A percentile compares a stretch with the other conserved stretches of the same genome.
Evolutionary conservation across 2,888 invertebrate genomes (phyloP).

Genomic region (Drosophila vallismaia): DNA sequence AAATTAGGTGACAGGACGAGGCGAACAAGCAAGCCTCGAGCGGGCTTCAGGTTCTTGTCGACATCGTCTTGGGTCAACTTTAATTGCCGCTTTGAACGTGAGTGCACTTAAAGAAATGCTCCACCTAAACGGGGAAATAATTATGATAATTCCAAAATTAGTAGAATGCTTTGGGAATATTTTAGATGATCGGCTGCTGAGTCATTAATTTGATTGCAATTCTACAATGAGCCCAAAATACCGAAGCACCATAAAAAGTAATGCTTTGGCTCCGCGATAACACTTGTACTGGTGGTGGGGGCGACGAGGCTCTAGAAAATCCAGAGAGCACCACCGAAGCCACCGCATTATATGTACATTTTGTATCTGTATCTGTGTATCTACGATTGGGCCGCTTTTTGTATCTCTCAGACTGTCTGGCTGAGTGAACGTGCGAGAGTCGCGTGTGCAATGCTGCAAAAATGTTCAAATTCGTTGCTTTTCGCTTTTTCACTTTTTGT

Average conservation of each 20-base stretch:
- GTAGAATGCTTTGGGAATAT: not conserved
- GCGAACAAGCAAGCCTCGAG: slow-evolving; percentile 47
- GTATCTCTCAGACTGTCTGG: slow-evolving; percentile 69
- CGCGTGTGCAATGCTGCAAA: slow-evolving; percentile 79
- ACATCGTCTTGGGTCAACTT: slow-evolving; percentile 71
- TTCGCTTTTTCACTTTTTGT: slow-evolving; percentile 20
- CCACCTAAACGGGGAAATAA: not conserved
- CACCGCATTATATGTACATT: slow-evolving; percentile 4
- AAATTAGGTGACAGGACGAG: slow-evolving; percentile 78
- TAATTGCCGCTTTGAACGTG: slow-evolving; percentile 59
- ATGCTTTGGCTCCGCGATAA: slow-evolving; percentile 39
- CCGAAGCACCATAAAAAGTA: slow-evolving; percentile 61
- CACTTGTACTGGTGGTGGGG: slow-evolving; percentile 19
- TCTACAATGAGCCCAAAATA: slow-evolving; percentile 12
- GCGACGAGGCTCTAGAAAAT: slow-evolving; percentile 16
- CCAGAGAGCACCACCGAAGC: slow-evolving; percentile 15
- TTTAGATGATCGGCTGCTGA: slow-evolving; percentile 43
- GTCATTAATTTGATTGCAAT: not conserved
- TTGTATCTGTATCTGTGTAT: slow-evolving; percentile 44
- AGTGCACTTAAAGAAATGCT: slow-evolving; percentile 14
- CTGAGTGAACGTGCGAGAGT: slow-evolving; percentile 67
- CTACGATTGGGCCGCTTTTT: slow-evolving; percentile 46
- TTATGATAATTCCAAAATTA: not conserved
- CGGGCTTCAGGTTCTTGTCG: slow-evolving; percentile 38
- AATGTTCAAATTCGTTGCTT: slow-evolving; percentile 68